Base-by-base conservation (phyloP, 2,797 vertebrate species). In the Myotis myotis region DNA sequence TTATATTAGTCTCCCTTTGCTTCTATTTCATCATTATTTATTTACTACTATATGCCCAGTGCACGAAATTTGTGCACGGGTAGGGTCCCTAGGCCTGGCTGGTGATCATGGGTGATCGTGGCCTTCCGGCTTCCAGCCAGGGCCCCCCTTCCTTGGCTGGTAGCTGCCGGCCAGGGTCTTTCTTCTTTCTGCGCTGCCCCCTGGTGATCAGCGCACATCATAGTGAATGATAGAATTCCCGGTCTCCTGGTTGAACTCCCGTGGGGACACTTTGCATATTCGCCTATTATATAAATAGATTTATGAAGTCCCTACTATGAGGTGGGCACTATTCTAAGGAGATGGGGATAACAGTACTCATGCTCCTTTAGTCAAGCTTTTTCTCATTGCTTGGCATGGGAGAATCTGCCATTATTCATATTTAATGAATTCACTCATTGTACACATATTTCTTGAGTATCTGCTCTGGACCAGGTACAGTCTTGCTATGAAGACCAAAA, bases 261-360 rank as follows among this genome's bases (percentile, higher is more conserved):
- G 12, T 25, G 57, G 23, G 38, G 38, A 38, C 38, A 38, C 38
- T 38, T 28, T 60, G 57, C 25, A 60, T 60, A 28, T 28, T 28
- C 13, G 2, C 11, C 53, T 55, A 23, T 55, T 22, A 55, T 57
- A 57, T 25, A 25, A 12, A 57, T 57, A 57, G 9, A 57, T 72
- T 87, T 87, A 64, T 95, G 82, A 96, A 90, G 33, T 85, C 28
- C 17, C 28, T 94, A 47, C 20, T 66, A 38, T 66, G 62, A 94
- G 33, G 22, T 22, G 74, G 36, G 25, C 70, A 89, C 30, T 93
- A 36, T 85, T 89, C 9, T 82, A 76, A 71, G 51, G n/a, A 25
- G 13, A n/a, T 86, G 62, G 41, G 49, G 36, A 81, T 81, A 87
- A 91, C 74, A 53, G 33, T 76, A 60, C 10, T 84, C 28, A 89